A percentile compares a stretch with the other conserved stretches of the same genome.
These are phyloP conservation scores for Thymelicus lineola DNA, from an alignment of 2,888 invertebrate genomes.

Conservation along the genomic window DNA sequence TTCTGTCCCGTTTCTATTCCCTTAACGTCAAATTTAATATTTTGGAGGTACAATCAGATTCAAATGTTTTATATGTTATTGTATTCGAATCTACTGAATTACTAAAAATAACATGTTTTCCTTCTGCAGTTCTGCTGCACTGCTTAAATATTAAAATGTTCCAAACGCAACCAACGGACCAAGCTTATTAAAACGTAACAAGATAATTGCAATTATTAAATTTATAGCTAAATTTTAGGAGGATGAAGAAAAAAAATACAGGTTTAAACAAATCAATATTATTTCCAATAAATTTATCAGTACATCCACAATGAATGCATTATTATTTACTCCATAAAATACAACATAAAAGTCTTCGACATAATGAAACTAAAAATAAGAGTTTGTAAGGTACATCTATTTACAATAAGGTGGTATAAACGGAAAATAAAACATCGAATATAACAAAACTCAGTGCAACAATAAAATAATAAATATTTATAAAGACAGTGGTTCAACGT, in stretches of 20 bases:
- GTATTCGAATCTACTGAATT: no score
- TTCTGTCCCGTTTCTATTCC: no score
- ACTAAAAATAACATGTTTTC: no score
- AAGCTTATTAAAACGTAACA: no score
- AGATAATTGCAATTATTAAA: no score
- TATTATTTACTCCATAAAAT: constrained; percentile 72
- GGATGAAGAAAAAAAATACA: constrained; percentile 53
- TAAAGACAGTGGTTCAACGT: constrained; percentile 78
- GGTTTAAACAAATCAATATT: constrained; percentile 84
- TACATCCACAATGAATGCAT: constrained; percentile 82
- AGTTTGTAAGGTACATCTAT: constrained; percentile 75
- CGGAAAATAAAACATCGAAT: constrained; percentile 81
- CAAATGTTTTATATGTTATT: no score
- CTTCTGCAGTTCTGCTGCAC: no score
- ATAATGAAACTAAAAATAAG: constrained; percentile 72
- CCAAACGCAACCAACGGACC: no score
- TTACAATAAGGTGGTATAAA: constrained; percentile 80
- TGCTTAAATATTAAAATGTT: no score
- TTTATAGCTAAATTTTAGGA: neutral
- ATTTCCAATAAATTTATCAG: constrained; percentile 84
- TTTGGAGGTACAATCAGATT: no score
- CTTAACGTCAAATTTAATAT: no score
- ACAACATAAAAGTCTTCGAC: constrained; percentile 79
- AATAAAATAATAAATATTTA: constrained; percentile 83
- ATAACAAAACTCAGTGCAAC: constrained; percentile 84